Evolutionary conservation across 1,140 invertebrate species (phyloP).

Genomic region (Caenorhabditis inopinata): DNA sequence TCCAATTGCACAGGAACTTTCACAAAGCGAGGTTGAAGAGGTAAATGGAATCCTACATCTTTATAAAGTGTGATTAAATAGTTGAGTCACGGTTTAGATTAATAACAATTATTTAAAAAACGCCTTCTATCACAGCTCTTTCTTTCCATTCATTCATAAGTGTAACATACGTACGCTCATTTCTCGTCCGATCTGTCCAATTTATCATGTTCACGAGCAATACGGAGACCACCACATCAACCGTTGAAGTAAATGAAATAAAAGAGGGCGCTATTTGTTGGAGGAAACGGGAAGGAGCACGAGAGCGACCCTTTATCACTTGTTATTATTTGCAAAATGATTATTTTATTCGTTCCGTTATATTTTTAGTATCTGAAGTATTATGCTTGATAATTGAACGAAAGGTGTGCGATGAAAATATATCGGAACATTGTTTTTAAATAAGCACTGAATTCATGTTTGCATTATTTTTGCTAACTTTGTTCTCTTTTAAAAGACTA

Average conservation of each 20-base stretch:
- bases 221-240: background rate
- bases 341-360: no score
- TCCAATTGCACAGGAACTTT: conserved; percentile 19
- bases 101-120: background rate
- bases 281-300: background rate
- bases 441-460: no score
- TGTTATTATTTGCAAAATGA: conserved; percentile 12
- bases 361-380: no score
- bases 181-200: background rate
- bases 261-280: background rate
- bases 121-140: background rate
- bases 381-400: no score
- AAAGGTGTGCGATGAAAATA: no score
- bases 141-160: background rate
- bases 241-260: background rate
- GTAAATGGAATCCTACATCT: no score
- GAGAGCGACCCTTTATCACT: conserved; percentile 7
- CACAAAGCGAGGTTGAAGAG: background rate
- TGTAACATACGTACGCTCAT: background rate
- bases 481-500: no score
- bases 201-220: conserved; percentile 23
- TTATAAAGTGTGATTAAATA: background rate
- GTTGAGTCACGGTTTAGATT: background rate
- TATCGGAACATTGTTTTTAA: no score
- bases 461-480: no score